Evolutionary conservation across 1,140 invertebrate species (phyloP).

Genomic region (Calliopsis andreniformis): DNA sequence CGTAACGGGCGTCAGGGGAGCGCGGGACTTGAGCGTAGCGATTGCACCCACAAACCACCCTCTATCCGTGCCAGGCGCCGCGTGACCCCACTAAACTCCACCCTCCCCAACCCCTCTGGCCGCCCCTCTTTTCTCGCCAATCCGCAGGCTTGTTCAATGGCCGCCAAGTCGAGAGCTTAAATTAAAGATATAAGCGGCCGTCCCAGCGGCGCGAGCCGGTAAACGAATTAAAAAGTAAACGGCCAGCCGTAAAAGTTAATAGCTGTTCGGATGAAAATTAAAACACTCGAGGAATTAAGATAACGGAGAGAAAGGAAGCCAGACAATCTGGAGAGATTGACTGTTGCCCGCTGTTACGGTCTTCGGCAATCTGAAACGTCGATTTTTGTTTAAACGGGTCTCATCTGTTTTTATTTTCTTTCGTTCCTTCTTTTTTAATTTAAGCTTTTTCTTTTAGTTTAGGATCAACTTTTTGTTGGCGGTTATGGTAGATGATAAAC

Average conservation of each 20-base stretch:
- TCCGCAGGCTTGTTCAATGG: constrained; percentile 71
- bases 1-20: constrained; percentile 79
- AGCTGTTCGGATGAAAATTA: constrained; percentile 80
- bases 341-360: neutral
- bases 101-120: constrained; percentile 16
- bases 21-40: constrained; percentile 69
- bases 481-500: too few species aligned
- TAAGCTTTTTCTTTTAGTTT: neutral
- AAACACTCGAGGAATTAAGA: constrained; percentile 77
- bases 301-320: constrained; percentile 59
- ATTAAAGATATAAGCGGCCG: constrained; percentile 79
- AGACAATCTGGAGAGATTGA: constrained; percentile 53
- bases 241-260: constrained; percentile 79
- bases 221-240: constrained; percentile 81
- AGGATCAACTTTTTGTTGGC: too few species aligned
- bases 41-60: constrained; percentile 77
- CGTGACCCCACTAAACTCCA: constrained; percentile 64
- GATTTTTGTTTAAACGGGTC: constrained; percentile 15
- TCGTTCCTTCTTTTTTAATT: neutral
- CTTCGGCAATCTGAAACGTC: constrained; percentile 20
- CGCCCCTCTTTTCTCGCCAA: constrained; percentile 56
- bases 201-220: constrained; percentile 71
- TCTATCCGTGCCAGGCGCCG: constrained; percentile 63
- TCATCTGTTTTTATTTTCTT: too few species aligned
- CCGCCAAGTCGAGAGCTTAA: constrained; percentile 75